Evolutionary conservation across 2,113 vertebrate genomes (phyloP).

Genomic region (Pogona vitticeps): DNA sequence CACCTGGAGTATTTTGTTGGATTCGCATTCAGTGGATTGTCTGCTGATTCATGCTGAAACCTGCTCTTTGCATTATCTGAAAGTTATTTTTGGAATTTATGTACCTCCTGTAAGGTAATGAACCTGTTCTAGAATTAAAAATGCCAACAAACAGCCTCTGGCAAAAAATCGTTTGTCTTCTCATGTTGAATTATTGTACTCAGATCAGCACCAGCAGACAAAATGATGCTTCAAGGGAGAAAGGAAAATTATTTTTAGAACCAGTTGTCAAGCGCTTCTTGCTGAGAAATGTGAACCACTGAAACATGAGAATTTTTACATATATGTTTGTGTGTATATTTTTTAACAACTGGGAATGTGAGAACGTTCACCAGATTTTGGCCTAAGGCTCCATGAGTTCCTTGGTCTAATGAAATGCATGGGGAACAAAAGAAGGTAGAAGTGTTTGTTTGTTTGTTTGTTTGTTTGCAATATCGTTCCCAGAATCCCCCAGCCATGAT

Average conservation of each 20-base stretch:
- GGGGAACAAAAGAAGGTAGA: neutral
- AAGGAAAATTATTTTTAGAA: conserved; percentile 20
- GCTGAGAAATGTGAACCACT: neutral
- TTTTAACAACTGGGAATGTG: too few species aligned
- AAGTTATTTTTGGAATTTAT: neutral
- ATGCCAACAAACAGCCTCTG: conserved; percentile 21
- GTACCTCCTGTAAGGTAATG: neutral
- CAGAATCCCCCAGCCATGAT: too few species aligned
- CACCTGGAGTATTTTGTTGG: too few species aligned
- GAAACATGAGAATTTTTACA: neutral
- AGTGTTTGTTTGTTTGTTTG: too few species aligned
- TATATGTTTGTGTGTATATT: neutral
- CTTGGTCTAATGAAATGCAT: neutral
- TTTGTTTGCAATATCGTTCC: too few species aligned
- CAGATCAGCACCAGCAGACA: conserved; percentile 1
- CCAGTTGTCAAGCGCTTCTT: neutral
- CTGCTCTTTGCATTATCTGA: neutral
- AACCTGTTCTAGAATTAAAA: conserved; percentile 16
- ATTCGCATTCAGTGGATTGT: neutral
- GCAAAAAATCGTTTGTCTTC: conserved; percentile 3
- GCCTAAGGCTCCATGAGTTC: too few species aligned
- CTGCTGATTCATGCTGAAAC: neutral
- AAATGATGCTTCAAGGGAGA: conserved; percentile 8
- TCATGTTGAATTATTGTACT: neutral
- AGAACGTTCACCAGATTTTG: neutral